Percentiles rank a stretch among this genome's conserved stretches.
phyloP scores from a whole-genome alignment of 2,888 invertebrate species.

The Lobophora halterata region DNA sequence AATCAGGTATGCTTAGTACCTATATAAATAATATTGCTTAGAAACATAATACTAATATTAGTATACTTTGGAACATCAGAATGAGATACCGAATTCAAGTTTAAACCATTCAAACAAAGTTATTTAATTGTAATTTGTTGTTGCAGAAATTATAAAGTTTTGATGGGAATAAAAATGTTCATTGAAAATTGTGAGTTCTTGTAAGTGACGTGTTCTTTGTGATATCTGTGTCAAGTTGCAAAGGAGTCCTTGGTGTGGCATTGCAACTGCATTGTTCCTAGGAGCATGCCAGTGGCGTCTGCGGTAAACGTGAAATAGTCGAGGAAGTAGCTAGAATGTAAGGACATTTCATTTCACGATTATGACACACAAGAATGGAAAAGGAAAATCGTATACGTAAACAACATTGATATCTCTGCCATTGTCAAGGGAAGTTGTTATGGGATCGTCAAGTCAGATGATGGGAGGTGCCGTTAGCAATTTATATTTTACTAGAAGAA shows the following conservation, averaged over 20 bases:
- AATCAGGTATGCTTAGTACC: too few species aligned
- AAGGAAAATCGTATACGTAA: constrained; percentile 1
- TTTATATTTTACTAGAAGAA: too few species aligned
- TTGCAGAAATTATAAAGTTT: background rate
- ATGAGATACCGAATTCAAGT: too few species aligned
- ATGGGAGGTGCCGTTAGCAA: too few species aligned
- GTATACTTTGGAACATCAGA: too few species aligned
- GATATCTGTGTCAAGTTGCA: constrained; percentile 59
- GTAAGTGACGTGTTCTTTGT: constrained; percentile 64
- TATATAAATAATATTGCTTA: too few species aligned
- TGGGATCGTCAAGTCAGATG: too few species aligned
- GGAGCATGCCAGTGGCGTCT: constrained; percentile 29
- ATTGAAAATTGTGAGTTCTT: constrained; percentile 36
- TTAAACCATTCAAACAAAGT: too few species aligned
- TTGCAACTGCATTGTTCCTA: constrained; percentile 59
- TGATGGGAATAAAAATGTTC: constrained; percentile 7
- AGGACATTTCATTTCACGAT: constrained; percentile 20
- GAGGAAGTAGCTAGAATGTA: constrained; percentile 11
- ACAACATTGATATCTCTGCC: too few species aligned
- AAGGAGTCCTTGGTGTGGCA: constrained; percentile 65
- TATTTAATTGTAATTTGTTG: too few species aligned
- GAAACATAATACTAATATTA: too few species aligned
- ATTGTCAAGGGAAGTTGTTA: too few species aligned
- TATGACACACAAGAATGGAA: constrained; percentile 8
- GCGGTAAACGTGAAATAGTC: constrained; percentile 18